Evolutionary conservation across 2,888 invertebrate species (phyloP).

Genomic region (Anoncus sp.): DNA sequence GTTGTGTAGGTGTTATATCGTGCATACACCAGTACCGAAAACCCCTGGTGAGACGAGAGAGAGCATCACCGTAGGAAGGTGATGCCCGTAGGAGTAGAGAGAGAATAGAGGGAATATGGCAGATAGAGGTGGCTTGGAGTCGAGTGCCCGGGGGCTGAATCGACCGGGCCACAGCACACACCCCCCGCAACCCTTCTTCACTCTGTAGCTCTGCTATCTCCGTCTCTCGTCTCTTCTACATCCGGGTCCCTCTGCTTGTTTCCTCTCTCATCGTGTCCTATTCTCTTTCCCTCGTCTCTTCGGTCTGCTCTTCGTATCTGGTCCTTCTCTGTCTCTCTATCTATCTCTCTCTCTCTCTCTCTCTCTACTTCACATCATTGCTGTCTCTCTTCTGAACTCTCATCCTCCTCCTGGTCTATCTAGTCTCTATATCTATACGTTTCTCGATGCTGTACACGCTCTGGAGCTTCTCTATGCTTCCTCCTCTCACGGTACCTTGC

Average conservation of each 20-base stretch:
- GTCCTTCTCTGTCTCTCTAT: constrained; percentile 20
- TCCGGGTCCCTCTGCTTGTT: constrained; percentile 63
- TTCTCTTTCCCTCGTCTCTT: constrained; percentile 58
- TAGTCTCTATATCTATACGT: constrained; percentile 14
- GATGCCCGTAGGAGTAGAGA: constrained; percentile 74
- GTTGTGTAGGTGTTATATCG: constrained; percentile 50
- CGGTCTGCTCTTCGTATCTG: constrained; percentile 32
- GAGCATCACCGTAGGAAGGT: constrained; percentile 66
- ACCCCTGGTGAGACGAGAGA: constrained; percentile 49
- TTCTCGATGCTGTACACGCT: constrained; percentile 18
- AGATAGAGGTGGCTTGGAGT: constrained; percentile 82
- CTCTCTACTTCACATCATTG: constrained; percentile 10
- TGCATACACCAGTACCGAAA: constrained; percentile 44
- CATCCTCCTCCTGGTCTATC: constrained; percentile 34
- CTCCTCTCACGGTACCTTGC: constrained; percentile 51
- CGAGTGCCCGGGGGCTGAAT: constrained; percentile 82
- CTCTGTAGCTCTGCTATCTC: constrained; percentile 53
- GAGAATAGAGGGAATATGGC: constrained; percentile 79
- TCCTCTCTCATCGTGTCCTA: constrained; percentile 51
- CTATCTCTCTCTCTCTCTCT: background rate
- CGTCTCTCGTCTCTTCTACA: constrained; percentile 60
- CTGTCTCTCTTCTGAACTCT: constrained; percentile 45
- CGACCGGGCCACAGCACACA: constrained; percentile 80
- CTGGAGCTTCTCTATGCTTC: constrained; percentile 44
- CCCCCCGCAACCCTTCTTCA: constrained; percentile 67